Percentiles rank a stretch among this genome's conserved stretches.
phyloP scores from a whole-genome alignment of 1,140 invertebrate species.

The Nephotettix cincticeps region DNA sequence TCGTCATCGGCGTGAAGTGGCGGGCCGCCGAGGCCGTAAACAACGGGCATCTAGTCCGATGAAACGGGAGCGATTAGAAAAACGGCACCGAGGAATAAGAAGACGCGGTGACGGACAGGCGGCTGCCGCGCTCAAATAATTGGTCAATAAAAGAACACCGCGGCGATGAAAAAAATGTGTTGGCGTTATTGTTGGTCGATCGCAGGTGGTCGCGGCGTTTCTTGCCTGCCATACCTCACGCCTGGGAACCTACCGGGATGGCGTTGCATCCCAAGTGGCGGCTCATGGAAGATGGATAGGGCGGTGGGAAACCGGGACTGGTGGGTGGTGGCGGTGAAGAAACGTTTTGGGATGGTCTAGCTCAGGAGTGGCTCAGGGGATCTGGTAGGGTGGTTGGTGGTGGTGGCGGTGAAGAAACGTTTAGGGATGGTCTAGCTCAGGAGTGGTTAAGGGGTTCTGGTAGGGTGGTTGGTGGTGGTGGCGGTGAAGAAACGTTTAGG shows the following conservation, averaged over 20 bases:
- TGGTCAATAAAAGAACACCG: slow-evolving; percentile 12
- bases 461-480: too few species aligned
- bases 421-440: too few species aligned
- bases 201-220: neutral
- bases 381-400: too few species aligned
- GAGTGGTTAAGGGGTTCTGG: too few species aligned
- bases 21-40: neutral
- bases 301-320: too few species aligned
- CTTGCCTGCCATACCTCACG: neutral
- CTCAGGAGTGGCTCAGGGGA: too few species aligned
- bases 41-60: neutral
- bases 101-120: neutral
- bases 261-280: neutral
- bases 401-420: too few species aligned
- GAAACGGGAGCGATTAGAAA: neutral
- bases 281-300: neutral
- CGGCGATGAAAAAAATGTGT: neutral
- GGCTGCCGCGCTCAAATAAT: neutral
- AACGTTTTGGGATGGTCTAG: too few species aligned
- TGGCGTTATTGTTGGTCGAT: neutral
- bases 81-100: neutral
- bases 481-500: too few species aligned
- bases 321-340: too few species aligned
- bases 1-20: neutral
- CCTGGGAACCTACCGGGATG: neutral